Evolutionary conservation across 1,140 invertebrate genomes (phyloP), one percentile per base, ranked within the genome.

Genomic region (Chelonus insularis): DNA sequence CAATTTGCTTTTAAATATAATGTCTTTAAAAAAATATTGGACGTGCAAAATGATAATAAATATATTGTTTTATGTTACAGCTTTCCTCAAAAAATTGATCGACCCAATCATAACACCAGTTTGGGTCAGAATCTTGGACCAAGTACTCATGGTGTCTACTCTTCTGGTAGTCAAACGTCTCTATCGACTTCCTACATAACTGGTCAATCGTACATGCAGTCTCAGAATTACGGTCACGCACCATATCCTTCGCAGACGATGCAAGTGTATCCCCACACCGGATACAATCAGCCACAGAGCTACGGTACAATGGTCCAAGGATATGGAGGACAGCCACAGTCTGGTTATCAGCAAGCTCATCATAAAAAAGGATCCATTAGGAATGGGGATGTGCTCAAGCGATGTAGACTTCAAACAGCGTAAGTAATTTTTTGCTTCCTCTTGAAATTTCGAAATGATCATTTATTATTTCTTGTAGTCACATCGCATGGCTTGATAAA

Each of bases 371-470:
- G 85, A 32, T 85, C 86, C 18, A 83, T 88, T 4, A 79, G 88
- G 55, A 89, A 88, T 70, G 86, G 86, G n/a, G 88, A 89, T 72
- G 84, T 89, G 36, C 75, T 88, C 60, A 89, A 90, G 71, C 78
- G 88, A 48, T 85, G 85, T 60, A 79, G 88, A 65, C 81, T 88
- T 56, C 88, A 89, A 72, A 86, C 83, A 64, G 86, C 86, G 87
- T 89, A 83, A 86, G 85, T 84, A 63, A 32, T 52, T 47, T 57
- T 47, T 6, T 20, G 14, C 1, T 32, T 18, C 2, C 2, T 52
- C 47, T 6, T 7, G 6, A 34, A 34, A 34, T 34, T 11, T 7
- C 11, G 11, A 34, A 34, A 34, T 11, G 11, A 0, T 34, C 32
- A 34, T 7, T 34, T 11, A 34, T 11, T 56, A 51, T 63, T n/a